Conservation (phyloP, 1,140 invertebrate genomes). For the Drosophila prosaltans region DNA sequence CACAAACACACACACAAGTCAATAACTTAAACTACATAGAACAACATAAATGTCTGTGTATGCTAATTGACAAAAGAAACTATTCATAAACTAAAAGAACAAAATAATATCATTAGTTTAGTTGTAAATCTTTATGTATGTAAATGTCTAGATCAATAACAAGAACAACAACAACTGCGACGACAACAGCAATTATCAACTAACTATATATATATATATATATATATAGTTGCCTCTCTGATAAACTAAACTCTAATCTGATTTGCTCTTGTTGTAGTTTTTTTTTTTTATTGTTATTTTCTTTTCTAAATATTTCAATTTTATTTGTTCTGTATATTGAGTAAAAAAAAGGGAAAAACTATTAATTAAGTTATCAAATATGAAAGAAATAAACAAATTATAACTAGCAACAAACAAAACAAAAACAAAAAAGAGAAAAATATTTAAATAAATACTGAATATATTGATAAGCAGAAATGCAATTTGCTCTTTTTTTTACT, state of each 20-base stretch:
- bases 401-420: constrained; percentile 46
- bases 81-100: constrained; percentile 26
- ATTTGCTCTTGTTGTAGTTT: constrained; percentile 18
- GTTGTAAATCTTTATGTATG: constrained; percentile 43
- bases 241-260: constrained; percentile 25
- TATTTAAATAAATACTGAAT: constrained; percentile 79
- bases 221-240: neutral
- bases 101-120: constrained; percentile 26
- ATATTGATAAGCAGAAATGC: constrained; percentile 63
- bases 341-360: constrained; percentile 28
- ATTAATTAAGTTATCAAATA: constrained; percentile 38
- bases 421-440: constrained; percentile 56
- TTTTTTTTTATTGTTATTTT: neutral
- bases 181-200: constrained; percentile 1
- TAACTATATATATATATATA: neutral
- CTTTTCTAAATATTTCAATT: neutral
- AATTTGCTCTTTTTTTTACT: constrained; percentile 24
- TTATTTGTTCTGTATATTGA: constrained; percentile 43
- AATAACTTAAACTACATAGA: neutral
- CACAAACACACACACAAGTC: neutral
- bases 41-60: constrained; percentile 16
- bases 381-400: constrained; percentile 34
- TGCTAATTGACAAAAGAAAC: constrained; percentile 34
- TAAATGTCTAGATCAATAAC: constrained; percentile 38
- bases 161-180: constrained; percentile 16